Base-by-base conservation (phyloP, 2,888 invertebrate genomes). In the Pheosia tremula region DNA sequence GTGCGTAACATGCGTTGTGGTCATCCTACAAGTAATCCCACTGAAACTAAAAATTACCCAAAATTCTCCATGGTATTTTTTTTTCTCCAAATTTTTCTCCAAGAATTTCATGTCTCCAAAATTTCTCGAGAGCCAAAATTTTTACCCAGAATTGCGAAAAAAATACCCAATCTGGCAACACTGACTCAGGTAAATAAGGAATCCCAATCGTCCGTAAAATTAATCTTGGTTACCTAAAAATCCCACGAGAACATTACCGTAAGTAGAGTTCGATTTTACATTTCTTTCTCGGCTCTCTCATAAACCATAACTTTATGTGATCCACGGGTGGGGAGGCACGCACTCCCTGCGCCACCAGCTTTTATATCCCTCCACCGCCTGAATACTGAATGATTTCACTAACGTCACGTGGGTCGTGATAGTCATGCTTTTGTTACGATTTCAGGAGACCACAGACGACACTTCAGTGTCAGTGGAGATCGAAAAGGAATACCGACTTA, bases 271-370 rank as follows among this genome's bases (percentile, higher is more conserved):
- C 78, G 77, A 84, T 80, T 87, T 82, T 79, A 78, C 86, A 86
- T 87, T 87, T 84, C 79, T 76, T 69, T 69, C 77, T 72, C 78
- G 77, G 71, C 57, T 78, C 78, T 59, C 72, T 79, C 83, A 85
- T 89, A 89, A 89, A 89, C 81, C 83, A 84, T 81, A 85, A 83
- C 82, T 87, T 86, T 88, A 87, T 86, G 82, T 84, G 88, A 89
- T 88, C 80, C 82, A 85, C 83, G 84, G 82, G 78, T 78, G 71
- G 78, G 78, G 71, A 78, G 75, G 61, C 68, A 67, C 69, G 72
- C 73, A 78, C 77, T 76, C 74, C 78, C 78, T 78, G 85, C 13
- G 55, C 13, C 10, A 38, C 55, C n/a, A 83, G 83, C 85, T 86
- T 87, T 88, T 86, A 86, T 86, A 80, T 67, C 62, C 69, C 67